These are phyloP conservation scores for Phrynosoma platyrhinos DNA, from an alignment of 2,113 vertebrate genomes.

Conservation along the genomic window DNA sequence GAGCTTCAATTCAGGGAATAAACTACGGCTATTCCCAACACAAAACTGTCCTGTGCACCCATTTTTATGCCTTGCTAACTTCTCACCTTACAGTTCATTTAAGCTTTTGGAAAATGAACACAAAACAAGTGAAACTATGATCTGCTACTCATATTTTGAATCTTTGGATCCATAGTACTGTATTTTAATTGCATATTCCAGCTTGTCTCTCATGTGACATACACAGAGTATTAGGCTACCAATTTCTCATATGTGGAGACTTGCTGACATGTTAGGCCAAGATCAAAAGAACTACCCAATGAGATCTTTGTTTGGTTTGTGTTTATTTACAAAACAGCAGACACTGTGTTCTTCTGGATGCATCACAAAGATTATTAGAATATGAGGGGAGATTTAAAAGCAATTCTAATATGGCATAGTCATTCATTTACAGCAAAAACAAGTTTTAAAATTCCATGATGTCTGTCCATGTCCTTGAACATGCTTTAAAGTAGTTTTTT, in stretches of 20 bases:
- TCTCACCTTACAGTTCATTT: constrained; percentile 67
- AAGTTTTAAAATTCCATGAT: too few relatives aligned
- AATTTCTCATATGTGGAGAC: background rate
- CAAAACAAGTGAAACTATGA: constrained; percentile 35
- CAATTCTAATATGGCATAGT: background rate
- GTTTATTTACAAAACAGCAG: background rate
- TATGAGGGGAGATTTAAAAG: background rate
- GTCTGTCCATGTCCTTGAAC: too few relatives aligned
- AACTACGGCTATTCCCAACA: constrained; percentile 64
- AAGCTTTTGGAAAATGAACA: constrained; percentile 34
- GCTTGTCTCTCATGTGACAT: background rate
- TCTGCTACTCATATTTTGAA: too few relatives aligned
- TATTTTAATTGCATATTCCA: constrained; percentile 4
- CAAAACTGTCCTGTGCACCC: constrained; percentile 59
- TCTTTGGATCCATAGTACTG: background rate
- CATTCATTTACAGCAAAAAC: background rate
- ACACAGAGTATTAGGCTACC: too few relatives aligned
- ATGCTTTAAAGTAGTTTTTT: background rate
- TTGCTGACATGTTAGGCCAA: background rate
- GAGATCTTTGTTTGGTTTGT: background rate
- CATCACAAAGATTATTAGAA: background rate
- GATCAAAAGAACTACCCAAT: background rate
- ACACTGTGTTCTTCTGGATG: too few relatives aligned
- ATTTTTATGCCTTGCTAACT: constrained; percentile 70
- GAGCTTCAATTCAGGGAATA: constrained; percentile 74